Percentiles rank a stretch among this genome's conserved stretches.
phyloP scores from a whole-genome alignment of 2,797 vertebrate genomes.

The Hippoglossus hippoglossus region DNA sequence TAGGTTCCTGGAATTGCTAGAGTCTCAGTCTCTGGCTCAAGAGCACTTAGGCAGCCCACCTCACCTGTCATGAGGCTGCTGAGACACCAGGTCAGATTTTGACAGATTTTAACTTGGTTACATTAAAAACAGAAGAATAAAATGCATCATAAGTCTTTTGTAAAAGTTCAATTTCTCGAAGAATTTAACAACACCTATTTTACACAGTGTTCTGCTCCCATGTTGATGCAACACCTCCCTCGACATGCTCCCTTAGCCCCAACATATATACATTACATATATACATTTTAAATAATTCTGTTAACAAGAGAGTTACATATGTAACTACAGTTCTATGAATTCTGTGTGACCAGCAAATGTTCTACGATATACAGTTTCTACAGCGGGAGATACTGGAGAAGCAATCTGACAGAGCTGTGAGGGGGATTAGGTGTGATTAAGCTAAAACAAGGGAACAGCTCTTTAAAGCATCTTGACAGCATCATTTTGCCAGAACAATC shows the following conservation, averaged over 20 bases:
- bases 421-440: neutral
- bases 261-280: no score
- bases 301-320: neutral
- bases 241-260: no score
- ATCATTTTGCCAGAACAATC: neutral
- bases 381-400: no score
- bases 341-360: no score
- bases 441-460: neutral
- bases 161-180: neutral
- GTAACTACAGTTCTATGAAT: no score
- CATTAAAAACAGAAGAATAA: neutral
- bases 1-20: no score
- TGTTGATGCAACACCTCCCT: neutral
- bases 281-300: no score
- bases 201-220: neutral
- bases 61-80: constrained; percentile 7
- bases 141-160: neutral
- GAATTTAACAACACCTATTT: neutral
- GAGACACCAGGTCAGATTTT: constrained; percentile 3
- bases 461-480: neutral
- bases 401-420: no score
- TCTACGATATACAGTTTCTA: no score
- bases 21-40: constrained; percentile 18
- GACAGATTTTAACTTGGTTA: constrained; percentile 3
- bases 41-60: neutral